Conservation (phyloP, 2,113 vertebrate genomes). For the Ptychochromis oligacanthus region DNA sequence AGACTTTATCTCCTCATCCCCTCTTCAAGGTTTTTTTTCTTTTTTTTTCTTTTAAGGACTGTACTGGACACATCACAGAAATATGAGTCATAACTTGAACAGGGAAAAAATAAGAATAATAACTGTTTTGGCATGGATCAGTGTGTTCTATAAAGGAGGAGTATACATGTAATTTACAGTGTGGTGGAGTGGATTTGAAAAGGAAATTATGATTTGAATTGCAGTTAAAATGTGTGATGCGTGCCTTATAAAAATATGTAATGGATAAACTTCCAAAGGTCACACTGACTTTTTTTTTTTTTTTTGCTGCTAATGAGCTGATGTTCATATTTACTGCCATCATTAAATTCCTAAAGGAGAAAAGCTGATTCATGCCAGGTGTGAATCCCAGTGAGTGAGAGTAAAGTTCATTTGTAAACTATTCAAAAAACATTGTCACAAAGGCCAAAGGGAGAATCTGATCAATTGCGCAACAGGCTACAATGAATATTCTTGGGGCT, state of each 20-base stretch:
- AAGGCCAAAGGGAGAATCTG: background rate
- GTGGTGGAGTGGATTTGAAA: background rate
- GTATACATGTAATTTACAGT: background rate
- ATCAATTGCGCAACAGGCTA: background rate
- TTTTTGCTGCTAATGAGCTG: background rate
- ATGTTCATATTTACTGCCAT: background rate
- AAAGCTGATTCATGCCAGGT: background rate
- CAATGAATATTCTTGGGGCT: background rate
- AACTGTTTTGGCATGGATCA: background rate
- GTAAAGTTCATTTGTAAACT: background rate
- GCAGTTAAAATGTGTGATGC: background rate
- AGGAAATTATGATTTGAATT: background rate
- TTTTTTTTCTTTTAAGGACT: slow-evolving; percentile 5
- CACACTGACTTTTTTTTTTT: background rate
- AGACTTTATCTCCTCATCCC: slow-evolving; percentile 13
- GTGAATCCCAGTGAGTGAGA: background rate
- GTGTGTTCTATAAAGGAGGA: background rate
- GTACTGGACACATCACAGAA: background rate
- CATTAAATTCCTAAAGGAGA: background rate
- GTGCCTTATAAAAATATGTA: background rate
- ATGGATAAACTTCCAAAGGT: background rate
- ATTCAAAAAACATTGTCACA: background rate
- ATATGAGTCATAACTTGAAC: slow-evolving; percentile 27
- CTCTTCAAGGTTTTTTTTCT: slow-evolving; percentile 2
- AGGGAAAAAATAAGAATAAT: background rate